phyloP scores from a whole-genome alignment of 64 coral and sea anemone genomes.

The Porites lutea region DNA sequence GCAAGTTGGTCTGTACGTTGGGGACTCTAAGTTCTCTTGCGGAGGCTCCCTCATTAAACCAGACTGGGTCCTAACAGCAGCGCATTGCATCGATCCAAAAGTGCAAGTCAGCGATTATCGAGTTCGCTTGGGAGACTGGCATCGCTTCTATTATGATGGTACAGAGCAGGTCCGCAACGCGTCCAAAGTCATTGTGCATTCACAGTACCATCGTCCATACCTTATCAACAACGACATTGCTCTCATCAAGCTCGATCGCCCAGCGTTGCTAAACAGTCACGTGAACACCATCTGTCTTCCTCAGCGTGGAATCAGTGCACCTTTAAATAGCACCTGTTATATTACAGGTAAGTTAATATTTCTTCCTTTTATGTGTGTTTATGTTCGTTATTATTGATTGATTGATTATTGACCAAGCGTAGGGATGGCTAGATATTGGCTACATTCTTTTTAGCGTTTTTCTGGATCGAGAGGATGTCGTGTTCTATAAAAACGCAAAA shows the following conservation, averaged over 20 bases:
- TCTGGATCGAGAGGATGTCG: no score
- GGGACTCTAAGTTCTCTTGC: conserved; percentile 10
- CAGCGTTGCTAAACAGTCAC: conserved; percentile 10
- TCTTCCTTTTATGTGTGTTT: no score
- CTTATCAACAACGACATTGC: conserved; percentile 52
- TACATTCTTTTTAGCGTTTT: no score
- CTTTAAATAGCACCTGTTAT: conserved; percentile 62
- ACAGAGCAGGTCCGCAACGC: conserved; percentile 47
- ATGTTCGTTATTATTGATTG: no score
- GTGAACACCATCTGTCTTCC: conserved; percentile 78
- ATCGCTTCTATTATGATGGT: neutral
- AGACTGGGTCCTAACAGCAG: conserved; percentile 60
- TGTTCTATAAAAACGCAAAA: no score
- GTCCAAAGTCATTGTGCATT: conserved; percentile 15
- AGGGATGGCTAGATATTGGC: no score
- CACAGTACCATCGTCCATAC: conserved; percentile 20
- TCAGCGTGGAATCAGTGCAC: conserved; percentile 14
- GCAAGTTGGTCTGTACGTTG: conserved; percentile 37
- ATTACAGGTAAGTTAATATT: conserved; percentile 37
- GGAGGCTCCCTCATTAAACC: conserved; percentile 55
- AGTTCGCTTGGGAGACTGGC: conserved; percentile 30
- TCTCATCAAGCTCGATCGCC: conserved; percentile 17
- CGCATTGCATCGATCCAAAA: conserved; percentile 49
- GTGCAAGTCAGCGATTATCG: neutral
- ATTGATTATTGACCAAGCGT: no score